phyloP scores from a whole-genome alignment of 1,140 invertebrate species.

The Eriocheir sinensis region DNA sequence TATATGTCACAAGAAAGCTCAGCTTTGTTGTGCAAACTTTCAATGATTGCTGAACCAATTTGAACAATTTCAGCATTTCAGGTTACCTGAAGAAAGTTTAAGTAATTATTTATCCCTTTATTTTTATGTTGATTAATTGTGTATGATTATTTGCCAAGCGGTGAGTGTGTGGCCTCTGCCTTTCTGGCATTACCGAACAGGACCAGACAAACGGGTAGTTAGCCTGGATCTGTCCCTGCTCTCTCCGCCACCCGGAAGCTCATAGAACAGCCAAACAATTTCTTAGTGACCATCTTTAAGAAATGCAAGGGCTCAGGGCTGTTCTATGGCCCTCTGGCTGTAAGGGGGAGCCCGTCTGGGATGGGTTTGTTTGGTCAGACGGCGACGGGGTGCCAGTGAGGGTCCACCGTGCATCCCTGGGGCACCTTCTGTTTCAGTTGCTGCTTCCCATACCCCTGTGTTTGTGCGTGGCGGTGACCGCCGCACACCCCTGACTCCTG shows the following conservation, averaged over 20 bases:
- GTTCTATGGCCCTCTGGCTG: constrained; percentile 79
- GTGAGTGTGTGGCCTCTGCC: constrained; percentile 77
- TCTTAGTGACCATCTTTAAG: constrained; percentile 78
- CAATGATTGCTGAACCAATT: constrained; percentile 74
- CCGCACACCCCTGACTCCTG: constrained; percentile 58
- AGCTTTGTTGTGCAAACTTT: constrained; percentile 75
- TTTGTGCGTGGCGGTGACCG: constrained; percentile 64
- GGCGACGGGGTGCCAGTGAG: constrained; percentile 75
- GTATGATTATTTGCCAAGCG: constrained; percentile 78
- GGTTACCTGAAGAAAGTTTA: constrained; percentile 79
- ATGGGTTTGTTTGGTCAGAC: constrained; percentile 74
- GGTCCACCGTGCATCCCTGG: constrained; percentile 62
- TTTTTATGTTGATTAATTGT: constrained; percentile 79
- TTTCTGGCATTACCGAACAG: constrained; percentile 66
- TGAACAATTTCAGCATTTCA: constrained; percentile 79
- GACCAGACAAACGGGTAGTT: constrained; percentile 72
- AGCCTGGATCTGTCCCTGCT: constrained; percentile 75
- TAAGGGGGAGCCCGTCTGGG: constrained; percentile 72
- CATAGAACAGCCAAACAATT: constrained; percentile 79
- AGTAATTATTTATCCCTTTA: constrained; percentile 78
- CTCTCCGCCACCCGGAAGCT: constrained; percentile 78
- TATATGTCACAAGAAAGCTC: constrained; percentile 75
- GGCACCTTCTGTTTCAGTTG: constrained; percentile 69
- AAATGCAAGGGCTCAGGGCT: constrained; percentile 80
- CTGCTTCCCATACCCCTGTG: constrained; percentile 74